Evolutionary conservation across 2,888 invertebrate species (phyloP).

Genomic region (Eustalomyia histrio): DNA sequence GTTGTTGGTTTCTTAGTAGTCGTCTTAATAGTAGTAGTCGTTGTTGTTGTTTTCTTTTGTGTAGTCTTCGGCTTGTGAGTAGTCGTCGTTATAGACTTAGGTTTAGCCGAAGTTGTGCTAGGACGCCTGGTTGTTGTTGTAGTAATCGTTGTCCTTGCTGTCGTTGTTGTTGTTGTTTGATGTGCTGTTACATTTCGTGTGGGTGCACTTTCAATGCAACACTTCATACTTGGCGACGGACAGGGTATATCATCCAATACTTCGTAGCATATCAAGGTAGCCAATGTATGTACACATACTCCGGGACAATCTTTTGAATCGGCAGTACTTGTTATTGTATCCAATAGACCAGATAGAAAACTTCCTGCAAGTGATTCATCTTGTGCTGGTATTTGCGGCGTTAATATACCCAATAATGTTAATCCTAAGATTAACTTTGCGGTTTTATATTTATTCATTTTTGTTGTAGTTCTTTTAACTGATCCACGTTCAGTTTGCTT

Average conservation of each 20-base stretch:
- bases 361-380: constrained; percentile 91
- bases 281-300: constrained; percentile 91
- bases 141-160: constrained; percentile 64
- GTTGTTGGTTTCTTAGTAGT: constrained; percentile 71
- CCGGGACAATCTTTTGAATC: constrained; percentile 93
- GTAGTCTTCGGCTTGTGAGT: constrained; percentile 71
- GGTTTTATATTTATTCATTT: constrained; percentile 68
- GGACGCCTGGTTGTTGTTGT: constrained; percentile 70
- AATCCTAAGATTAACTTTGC: constrained; percentile 66
- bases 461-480: constrained; percentile 27
- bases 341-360: constrained; percentile 90
- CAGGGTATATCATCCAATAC: constrained; percentile 91
- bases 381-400: constrained; percentile 72
- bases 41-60: constrained; percentile 69
- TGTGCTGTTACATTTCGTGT: constrained; percentile 79
- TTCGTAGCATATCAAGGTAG: constrained; percentile 91
- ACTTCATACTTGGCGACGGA: constrained; percentile 89
- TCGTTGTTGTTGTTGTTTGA: constrained; percentile 65
- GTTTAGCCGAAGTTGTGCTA: constrained; percentile 74
- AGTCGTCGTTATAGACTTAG: constrained; percentile 71
- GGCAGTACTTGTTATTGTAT: constrained; percentile 91
- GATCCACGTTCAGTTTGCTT: constrained; percentile 45
- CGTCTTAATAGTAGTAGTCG: constrained; percentile 69
- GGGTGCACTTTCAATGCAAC: constrained; percentile 89
- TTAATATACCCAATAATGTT: constrained; percentile 50